phyloP scores from a whole-genome alignment of 1,140 invertebrate genomes.

The Drosophila eugracilis region DNA sequence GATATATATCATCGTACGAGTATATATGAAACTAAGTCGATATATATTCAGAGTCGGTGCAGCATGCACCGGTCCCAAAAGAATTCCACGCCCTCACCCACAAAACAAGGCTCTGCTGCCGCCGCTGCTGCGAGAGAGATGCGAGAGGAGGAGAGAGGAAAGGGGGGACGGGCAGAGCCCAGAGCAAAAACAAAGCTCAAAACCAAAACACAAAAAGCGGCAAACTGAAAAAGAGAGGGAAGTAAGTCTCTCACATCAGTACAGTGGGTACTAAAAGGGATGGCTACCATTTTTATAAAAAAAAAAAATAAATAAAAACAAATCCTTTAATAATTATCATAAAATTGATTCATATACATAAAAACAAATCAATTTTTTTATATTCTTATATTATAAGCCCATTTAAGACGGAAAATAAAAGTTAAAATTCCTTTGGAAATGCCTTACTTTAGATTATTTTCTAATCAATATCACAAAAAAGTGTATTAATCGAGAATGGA shows the following conservation, averaged over 20 bases:
- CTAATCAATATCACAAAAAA: no score
- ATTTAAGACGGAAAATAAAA: no score
- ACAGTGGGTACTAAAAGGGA: background rate
- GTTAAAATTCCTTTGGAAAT: no score
- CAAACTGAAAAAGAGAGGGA: conserved; percentile 22
- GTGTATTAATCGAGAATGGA: no score
- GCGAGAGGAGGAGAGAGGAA: conserved; percentile 11
- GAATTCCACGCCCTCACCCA: conserved; percentile 56
- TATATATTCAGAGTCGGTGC: conserved; percentile 43
- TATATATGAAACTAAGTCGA: background rate
- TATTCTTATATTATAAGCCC: no score
- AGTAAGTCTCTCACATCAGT: background rate
- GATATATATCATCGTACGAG: conserved; percentile 19
- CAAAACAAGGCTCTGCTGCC: conserved; percentile 24
- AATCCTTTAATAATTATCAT: no score
- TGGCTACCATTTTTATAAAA: no score
- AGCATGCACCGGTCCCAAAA: conserved; percentile 70
- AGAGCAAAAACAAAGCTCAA: conserved; percentile 28
- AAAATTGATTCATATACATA: no score
- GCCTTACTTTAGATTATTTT: no score
- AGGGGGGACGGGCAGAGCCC: background rate
- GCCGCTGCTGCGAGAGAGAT: conserved; percentile 2
- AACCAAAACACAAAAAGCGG: conserved; percentile 48
- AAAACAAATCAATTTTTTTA: no score
- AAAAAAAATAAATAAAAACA: no score